phyloP scores from a whole-genome alignment of 2,888 invertebrate species.

The Hypena proboscidalis region DNA sequence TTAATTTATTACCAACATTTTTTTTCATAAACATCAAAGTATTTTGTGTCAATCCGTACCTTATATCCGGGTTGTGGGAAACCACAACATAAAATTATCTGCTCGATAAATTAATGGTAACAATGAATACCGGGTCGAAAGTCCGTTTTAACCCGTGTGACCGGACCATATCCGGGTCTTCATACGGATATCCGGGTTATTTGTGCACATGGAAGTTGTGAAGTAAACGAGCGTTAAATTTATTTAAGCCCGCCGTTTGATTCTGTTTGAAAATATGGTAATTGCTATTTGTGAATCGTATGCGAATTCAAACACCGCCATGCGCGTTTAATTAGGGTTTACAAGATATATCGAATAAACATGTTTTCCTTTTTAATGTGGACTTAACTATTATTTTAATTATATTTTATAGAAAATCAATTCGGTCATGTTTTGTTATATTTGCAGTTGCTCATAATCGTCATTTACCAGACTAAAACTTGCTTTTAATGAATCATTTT shows the following conservation, averaged over 20 bases:
- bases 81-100: constrained; percentile 35
- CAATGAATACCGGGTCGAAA: constrained; percentile 24
- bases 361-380: too few relatives aligned
- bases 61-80: constrained; percentile 6
- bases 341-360: neutral
- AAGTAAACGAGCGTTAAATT: constrained; percentile 46
- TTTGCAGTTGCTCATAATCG: too few relatives aligned
- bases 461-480: too few relatives aligned
- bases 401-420: too few relatives aligned
- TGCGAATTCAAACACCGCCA: constrained; percentile 7
- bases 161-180: constrained; percentile 18
- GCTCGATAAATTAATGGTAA: constrained; percentile 38
- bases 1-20: too few relatives aligned
- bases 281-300: constrained; percentile 34
- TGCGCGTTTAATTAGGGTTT: constrained; percentile 5
- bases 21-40: too few relatives aligned
- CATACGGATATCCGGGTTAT: constrained; percentile 28
- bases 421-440: too few relatives aligned
- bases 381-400: too few relatives aligned
- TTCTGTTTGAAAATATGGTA: constrained; percentile 42
- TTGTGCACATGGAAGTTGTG: constrained; percentile 40
- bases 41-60: neutral
- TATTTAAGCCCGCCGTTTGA: constrained; percentile 41
- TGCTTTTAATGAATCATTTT: too few relatives aligned
- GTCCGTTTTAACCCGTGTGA: constrained; percentile 37